A percentile compares a stretch with the other conserved stretches of the same genome.
These are phyloP conservation scores for Tinea semifulvella DNA, from an alignment of 2,888 invertebrate genomes.

Conservation along the genomic window DNA sequence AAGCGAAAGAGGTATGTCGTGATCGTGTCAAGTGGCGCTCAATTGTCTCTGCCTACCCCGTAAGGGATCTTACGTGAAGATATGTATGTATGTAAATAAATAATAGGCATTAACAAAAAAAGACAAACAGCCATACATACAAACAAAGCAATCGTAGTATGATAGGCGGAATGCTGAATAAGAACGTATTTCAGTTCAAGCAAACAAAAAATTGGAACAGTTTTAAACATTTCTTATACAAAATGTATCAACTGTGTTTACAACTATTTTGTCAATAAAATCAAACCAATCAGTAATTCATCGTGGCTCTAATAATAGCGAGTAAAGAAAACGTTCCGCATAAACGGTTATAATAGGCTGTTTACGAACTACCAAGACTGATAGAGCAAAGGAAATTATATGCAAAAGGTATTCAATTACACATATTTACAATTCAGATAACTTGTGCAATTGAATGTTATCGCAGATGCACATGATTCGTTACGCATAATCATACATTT, in stretches of 20 bases:
- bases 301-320: background rate
- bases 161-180: conserved; percentile 4
- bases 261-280: background rate
- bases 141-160: no score
- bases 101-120: no score
- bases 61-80: no score
- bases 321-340: conserved; percentile 6
- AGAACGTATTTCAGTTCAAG: background rate
- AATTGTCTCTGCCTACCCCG: no score
- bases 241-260: background rate
- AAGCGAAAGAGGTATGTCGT: no score
- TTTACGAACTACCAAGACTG: conserved; percentile 2
- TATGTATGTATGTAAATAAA: no score
- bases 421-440: conserved; percentile 7
- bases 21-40: no score
- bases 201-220: background rate
- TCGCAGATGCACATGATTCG: background rate
- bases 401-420: conserved; percentile 1
- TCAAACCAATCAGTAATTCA: background rate
- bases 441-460: conserved; percentile 2
- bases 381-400: conserved; percentile 10
- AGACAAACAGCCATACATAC: no score
- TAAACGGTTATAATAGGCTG: conserved; percentile 13
- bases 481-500: background rate
- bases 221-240: background rate